These are phyloP conservation scores for Drosophila aldrichi DNA, from an alignment of 2,888 invertebrate species.

Conservation along the genomic window DNA sequence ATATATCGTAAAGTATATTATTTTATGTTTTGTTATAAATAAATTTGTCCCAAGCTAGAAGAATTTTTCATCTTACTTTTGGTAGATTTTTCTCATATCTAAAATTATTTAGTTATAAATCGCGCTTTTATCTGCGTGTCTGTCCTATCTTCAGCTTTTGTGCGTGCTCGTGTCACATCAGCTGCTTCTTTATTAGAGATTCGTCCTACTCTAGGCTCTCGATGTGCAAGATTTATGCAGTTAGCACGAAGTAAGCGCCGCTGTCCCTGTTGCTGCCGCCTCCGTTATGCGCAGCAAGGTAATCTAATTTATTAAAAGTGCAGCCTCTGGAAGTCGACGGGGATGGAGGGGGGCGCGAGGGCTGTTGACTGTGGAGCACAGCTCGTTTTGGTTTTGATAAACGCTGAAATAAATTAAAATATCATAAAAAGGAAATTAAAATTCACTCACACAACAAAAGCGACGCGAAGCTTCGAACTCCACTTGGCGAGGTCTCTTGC, in stretches of 20 bases:
- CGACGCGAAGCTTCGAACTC: slow-evolving; percentile 10
- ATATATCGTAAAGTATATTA: too few species aligned
- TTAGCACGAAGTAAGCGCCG: slow-evolving; percentile 69
- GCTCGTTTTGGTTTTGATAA: slow-evolving; percentile 82
- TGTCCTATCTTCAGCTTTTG: background rate
- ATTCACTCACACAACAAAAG: slow-evolving; percentile 80
- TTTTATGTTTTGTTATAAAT: too few species aligned
- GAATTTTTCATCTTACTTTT: too few species aligned
- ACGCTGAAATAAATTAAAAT: slow-evolving; percentile 84
- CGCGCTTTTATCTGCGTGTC: too few species aligned
- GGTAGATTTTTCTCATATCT: background rate
- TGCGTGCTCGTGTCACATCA: slow-evolving; percentile 14
- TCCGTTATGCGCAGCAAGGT: slow-evolving; percentile 44
- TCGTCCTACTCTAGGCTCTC: slow-evolving; percentile 12
- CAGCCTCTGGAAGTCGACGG: slow-evolving; percentile 55
- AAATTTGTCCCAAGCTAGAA: too few species aligned
- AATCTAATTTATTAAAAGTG: slow-evolving; percentile 80
- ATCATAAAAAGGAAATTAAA: slow-evolving; percentile 85
- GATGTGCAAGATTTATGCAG: slow-evolving; percentile 67
- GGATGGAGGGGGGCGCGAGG: background rate
- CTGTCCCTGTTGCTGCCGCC: slow-evolving; percentile 27
- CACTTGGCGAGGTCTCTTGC: background rate
- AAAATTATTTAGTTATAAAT: background rate
- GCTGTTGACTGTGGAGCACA: slow-evolving; percentile 36
- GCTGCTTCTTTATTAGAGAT: slow-evolving; percentile 13